Evolutionary conservation across 2,888 invertebrate genomes (phyloP), one percentile per base, ranked within the genome.

Genomic region (Tipula unca): DNA sequence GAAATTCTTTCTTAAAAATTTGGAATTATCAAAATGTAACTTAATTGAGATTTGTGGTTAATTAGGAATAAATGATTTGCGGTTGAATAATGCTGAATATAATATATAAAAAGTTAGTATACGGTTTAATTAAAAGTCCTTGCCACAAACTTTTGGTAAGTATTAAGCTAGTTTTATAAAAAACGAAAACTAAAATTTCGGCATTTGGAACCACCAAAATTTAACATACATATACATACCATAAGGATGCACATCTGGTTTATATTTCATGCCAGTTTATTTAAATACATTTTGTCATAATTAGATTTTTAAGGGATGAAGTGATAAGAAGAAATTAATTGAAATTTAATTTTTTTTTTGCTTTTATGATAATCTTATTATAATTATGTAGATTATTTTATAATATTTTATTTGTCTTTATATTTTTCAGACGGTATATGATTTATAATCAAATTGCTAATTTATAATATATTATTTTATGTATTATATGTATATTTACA

Each of bases 371-470:
- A 25, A 25, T 69, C 69, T 69, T 25, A 69, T 54, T 69, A 69
- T 69, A 69, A 69, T 69, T 69, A 69, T 69, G 69, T 69, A 69
- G 25, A 69, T 69, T 69, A 69, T 69, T n/a, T n/a, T 69, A 69
- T 69, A 69, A 48, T 48, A n/a, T 25, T 69, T 25, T 69, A 69
- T 69, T 17, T 17, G 17, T 20, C 17, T n/a, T n/a, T n/a, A 32
- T 17, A 48, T 48, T 17, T 69, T 69, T 25, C 25, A 69, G 69
- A 25, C 25, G 69, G 69, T 69, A 25, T n/a, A n/a, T 69, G 69
- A 69, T 69, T 69, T 69, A 69, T 69, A 25, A 69, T 10, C 6
- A 69, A 69, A 48, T 48, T 48, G 17, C n/a, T 48, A 48, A 69
- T 25, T 69, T 69, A 69, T 69, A 25, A 25, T 25, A 25, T 69